phyloP scores from a whole-genome alignment of 1,140 invertebrate genomes.

The Pseudomyrmex sp. region DNA sequence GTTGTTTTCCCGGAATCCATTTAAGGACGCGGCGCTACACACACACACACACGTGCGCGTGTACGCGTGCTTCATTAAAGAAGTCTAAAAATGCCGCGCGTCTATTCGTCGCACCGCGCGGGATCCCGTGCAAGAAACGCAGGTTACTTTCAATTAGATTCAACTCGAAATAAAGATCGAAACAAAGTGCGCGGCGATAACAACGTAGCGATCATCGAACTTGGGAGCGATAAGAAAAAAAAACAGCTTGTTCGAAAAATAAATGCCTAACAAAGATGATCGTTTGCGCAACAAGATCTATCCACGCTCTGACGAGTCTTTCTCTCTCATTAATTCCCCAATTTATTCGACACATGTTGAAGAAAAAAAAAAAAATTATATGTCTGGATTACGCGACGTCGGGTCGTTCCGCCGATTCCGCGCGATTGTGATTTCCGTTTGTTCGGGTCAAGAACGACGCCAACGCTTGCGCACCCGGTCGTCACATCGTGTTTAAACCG shows the following conservation, averaged over 20 bases:
- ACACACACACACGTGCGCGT: background rate
- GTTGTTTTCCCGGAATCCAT: conserved; percentile 63
- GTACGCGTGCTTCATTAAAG: conserved; percentile 1
- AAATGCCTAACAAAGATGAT: background rate
- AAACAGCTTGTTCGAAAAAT: background rate
- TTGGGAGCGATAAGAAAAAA: background rate
- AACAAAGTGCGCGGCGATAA: background rate
- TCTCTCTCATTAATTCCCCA: conserved; percentile 7
- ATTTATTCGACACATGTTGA: conserved; percentile 22
- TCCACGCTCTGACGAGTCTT: background rate
- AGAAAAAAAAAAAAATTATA: conserved; percentile 1
- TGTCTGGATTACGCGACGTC: conserved; percentile 9
- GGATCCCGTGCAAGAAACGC: no score
- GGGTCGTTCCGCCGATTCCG: conserved; percentile 68
- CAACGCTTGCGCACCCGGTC: conserved; percentile 39
- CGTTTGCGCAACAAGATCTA: background rate
- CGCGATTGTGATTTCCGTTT: conserved; percentile 59
- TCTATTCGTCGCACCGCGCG: background rate
- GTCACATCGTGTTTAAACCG: conserved; percentile 8
- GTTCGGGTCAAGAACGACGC: conserved; percentile 67
- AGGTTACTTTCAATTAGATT: background rate
- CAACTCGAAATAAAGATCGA: background rate
- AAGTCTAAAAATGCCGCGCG: background rate
- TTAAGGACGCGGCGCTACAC: conserved; percentile 42
- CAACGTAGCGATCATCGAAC: background rate